A percentile compares a stretch with the other conserved stretches of the same genome.
phyloP scores from a whole-genome alignment of 2,888 invertebrate genomes.

The Drosophila borealis region DNA sequence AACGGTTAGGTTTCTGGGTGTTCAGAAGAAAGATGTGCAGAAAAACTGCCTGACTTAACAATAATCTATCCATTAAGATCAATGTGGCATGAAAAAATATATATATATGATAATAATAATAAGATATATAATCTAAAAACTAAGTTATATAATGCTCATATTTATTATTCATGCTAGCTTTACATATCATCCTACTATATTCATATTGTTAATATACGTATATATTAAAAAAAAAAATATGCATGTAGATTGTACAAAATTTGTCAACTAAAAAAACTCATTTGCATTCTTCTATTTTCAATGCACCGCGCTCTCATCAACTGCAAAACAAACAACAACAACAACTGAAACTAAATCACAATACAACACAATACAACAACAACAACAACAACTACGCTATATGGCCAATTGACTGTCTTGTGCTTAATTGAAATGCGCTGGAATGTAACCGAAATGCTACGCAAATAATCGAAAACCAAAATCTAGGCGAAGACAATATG shows the following conservation, averaged over 20 bases:
- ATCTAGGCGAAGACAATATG: conserved; percentile 94
- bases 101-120: conserved; percentile 3
- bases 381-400: conserved; percentile 60
- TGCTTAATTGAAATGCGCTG: conserved; percentile 72
- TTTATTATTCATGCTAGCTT: conserved; percentile 57
- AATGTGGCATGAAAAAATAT: conserved; percentile 42
- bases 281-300: conserved; percentile 81
- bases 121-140: conserved; percentile 14
- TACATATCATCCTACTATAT: conserved; percentile 54
- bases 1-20: conserved; percentile 16
- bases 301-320: conserved; percentile 76
- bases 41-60: background rate
- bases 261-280: conserved; percentile 74
- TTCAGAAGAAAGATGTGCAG: conserved; percentile 3
- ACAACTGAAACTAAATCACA: conserved; percentile 34
- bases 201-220: conserved; percentile 38
- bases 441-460: conserved; percentile 68
- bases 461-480: conserved; percentile 52
- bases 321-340: conserved; percentile 57
- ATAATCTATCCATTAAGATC: background rate
- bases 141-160: conserved; percentile 42
- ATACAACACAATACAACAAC: conserved; percentile 42
- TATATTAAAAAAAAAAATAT: conserved; percentile 30
- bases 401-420: conserved; percentile 76
- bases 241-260: conserved; percentile 67